phyloP scores from a whole-genome alignment of 64 coral and sea anemone species.

The Exaiptasia diaphana region DNA sequence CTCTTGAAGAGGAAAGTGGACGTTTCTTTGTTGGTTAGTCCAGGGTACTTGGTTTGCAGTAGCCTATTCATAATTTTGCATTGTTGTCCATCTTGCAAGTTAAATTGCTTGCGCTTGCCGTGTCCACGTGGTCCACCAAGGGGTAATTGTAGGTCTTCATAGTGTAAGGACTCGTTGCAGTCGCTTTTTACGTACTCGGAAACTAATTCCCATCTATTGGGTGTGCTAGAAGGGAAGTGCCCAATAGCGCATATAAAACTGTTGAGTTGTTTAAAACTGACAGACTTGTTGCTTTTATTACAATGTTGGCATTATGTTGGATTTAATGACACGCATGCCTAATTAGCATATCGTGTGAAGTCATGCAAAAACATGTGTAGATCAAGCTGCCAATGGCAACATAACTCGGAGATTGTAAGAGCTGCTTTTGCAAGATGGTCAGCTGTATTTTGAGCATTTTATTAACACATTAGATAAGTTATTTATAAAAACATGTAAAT shows the following conservation, averaged over 20 bases:
- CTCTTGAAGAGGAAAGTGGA: neutral
- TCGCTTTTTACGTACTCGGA: slow-evolving; percentile 15
- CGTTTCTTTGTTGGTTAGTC: slow-evolving; percentile 6
- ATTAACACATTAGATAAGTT: no score
- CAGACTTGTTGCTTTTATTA: no score
- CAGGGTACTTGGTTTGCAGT: neutral
- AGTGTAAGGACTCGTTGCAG: slow-evolving; percentile 4
- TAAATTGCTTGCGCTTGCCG: neutral
- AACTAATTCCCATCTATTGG: slow-evolving; percentile 29
- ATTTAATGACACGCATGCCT: no score
- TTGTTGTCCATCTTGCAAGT: slow-evolving; percentile 33
- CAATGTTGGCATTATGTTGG: no score
- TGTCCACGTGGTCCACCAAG: neutral
- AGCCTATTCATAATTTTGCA: slow-evolving; percentile 17
- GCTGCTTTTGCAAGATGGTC: no score
- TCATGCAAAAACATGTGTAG: no score
- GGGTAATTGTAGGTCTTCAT: neutral
- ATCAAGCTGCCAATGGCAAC: no score
- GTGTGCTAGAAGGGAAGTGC: slow-evolving; percentile 7
- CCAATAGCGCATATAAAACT: neutral
- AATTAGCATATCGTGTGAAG: no score
- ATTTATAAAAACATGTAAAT: no score
- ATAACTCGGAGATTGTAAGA: no score
- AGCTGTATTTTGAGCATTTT: no score
- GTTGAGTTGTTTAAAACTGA: neutral